phyloP scores from a whole-genome alignment of 2,888 invertebrate species.

The Julus scandinavius region DNA sequence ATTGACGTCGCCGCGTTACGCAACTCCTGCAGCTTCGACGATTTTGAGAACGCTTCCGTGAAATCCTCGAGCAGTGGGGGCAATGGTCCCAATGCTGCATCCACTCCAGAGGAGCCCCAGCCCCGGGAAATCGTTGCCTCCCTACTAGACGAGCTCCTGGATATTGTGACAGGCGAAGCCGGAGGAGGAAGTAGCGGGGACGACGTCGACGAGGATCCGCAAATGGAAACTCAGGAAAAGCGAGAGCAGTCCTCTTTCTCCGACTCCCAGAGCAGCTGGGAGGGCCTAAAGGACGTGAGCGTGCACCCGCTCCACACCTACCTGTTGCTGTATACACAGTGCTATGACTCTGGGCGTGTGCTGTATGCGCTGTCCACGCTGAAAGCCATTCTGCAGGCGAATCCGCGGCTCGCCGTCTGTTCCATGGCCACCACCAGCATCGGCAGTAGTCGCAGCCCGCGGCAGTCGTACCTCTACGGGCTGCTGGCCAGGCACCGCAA shows the following conservation, averaged over 20 bases:
- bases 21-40: slow-evolving; percentile 54
- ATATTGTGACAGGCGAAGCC: slow-evolving; percentile 67
- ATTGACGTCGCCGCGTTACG: slow-evolving; percentile 53
- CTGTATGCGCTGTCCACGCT: slow-evolving; percentile 80
- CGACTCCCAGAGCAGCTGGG: slow-evolving; percentile 31
- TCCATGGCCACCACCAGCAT: slow-evolving; percentile 80
- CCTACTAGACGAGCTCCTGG: slow-evolving; percentile 72
- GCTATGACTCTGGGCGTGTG: slow-evolving; percentile 79
- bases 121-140: slow-evolving; percentile 69
- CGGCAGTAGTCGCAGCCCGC: slow-evolving; percentile 68
- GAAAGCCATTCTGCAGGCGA: slow-evolving; percentile 77
- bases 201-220: neutral
- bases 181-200: neutral
- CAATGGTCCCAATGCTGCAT: neutral
- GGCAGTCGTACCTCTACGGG: slow-evolving; percentile 69
- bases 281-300: slow-evolving; percentile 61
- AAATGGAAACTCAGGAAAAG: neutral
- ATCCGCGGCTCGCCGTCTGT: slow-evolving; percentile 78
- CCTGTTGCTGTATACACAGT: slow-evolving; percentile 81
- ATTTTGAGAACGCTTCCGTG: slow-evolving; percentile 33
- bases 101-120: neutral
- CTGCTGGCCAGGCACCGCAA: slow-evolving; percentile 80
- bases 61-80: neutral
- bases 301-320: slow-evolving; percentile 85
- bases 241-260: neutral